Percentiles rank a stretch among this genome's conserved stretches.
Evolutionary conservation across 2,888 invertebrate genomes (phyloP).

Genomic region (Polyommatus icarus): DNA sequence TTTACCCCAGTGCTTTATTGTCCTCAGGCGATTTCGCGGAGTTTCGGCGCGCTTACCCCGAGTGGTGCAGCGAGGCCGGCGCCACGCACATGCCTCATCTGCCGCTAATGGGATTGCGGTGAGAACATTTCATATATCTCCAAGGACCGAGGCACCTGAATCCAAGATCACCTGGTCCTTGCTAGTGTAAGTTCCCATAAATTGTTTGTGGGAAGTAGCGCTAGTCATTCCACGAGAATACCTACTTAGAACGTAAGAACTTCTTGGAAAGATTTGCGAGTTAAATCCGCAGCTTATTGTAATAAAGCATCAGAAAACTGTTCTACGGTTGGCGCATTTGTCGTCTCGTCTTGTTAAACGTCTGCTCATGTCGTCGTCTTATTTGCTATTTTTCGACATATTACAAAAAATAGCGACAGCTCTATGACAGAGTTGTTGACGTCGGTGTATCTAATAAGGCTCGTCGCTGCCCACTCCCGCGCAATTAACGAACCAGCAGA

Average conservation of each 20-base stretch:
- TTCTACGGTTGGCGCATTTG: background rate
- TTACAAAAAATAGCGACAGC: background rate
- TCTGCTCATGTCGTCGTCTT: background rate
- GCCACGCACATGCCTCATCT: constrained; percentile 81
- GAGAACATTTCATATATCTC: constrained; percentile 41
- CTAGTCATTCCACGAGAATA: too few species aligned
- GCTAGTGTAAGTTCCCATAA: background rate
- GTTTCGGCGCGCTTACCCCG: constrained; percentile 92
- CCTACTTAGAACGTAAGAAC: too few species aligned
- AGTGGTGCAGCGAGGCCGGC: constrained; percentile 92
- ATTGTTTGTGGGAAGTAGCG: background rate
- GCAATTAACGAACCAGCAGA: constrained; percentile 54
- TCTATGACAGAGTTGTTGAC: constrained; percentile 40
- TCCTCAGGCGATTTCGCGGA: constrained; percentile 91
- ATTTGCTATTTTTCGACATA: background rate
- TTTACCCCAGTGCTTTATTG: constrained; percentile 38
- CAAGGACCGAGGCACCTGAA: background rate
- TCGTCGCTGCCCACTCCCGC: constrained; percentile 9
- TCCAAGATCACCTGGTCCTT: background rate
- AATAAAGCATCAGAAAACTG: background rate
- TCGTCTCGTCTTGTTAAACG: background rate
- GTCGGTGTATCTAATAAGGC: constrained; percentile 30
- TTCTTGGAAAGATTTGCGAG: background rate
- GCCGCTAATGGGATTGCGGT: constrained; percentile 81
- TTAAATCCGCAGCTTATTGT: background rate